phyloP scores from a whole-genome alignment of 2,113 vertebrate genomes.

The Daphoenositta chrysoptera region DNA sequence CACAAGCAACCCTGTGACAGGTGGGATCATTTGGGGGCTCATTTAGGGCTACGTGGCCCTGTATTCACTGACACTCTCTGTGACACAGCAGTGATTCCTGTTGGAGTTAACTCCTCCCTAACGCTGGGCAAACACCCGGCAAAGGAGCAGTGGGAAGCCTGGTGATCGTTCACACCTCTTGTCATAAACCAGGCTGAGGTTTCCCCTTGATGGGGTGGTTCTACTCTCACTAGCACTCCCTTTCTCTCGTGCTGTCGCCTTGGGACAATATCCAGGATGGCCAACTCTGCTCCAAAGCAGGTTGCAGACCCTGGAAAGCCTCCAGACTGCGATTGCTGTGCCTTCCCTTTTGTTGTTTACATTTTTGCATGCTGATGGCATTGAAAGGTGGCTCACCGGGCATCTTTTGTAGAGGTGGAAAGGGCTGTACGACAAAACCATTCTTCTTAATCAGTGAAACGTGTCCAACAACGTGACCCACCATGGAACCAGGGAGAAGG shows the following conservation, averaged over 20 bases:
- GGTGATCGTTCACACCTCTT: rapidly evolving
- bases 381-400: neutral
- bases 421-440: rapidly evolving
- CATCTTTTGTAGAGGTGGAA: neutral
- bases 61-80: neutral
- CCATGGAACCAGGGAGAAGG: neutral
- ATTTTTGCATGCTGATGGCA: neutral
- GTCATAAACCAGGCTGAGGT: neutral
- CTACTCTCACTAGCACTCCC: neutral
- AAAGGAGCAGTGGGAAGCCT: neutral
- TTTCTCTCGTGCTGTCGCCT: neutral
- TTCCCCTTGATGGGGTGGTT: neutral
- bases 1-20: neutral
- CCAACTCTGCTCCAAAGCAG: neutral
- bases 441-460: neutral
- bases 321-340: neutral
- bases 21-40: neutral
- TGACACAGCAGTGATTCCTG: neutral
- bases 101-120: neutral
- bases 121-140: neutral
- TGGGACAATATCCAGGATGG: neutral
- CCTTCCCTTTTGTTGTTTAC: neutral
- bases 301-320: neutral
- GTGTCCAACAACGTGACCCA: neutral
- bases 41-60: neutral